A percentile compares a stretch with the other conserved stretches of the same genome.
phyloP scores from a whole-genome alignment of 2,113 vertebrate species.

The Sapayoa aenigma region DNA sequence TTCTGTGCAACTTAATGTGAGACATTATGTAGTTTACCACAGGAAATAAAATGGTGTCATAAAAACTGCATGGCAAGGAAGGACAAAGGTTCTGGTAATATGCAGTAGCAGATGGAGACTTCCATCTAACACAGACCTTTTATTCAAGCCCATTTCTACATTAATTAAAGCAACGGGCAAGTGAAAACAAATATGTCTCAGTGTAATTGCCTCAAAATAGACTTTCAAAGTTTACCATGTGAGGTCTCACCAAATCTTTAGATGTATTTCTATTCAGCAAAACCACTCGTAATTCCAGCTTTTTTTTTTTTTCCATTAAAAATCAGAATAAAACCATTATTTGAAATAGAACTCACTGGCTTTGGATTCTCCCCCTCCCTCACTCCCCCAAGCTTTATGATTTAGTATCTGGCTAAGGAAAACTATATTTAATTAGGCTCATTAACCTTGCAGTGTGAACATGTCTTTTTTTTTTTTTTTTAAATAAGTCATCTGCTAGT shows the following conservation, averaged over 20 bases:
- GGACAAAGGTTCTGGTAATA: constrained; percentile 50
- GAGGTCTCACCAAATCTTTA: constrained; percentile 25
- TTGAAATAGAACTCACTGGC: constrained; percentile 15
- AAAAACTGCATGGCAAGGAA: background rate
- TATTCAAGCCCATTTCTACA: constrained; percentile 30
- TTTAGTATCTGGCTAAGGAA: constrained; percentile 64
- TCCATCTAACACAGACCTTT: constrained; percentile 32
- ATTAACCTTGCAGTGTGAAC: constrained; percentile 73
- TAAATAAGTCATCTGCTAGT: constrained; percentile 69
- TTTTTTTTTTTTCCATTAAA: background rate
- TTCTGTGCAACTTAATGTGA: background rate
- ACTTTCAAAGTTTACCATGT: constrained; percentile 7
- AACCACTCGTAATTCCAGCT: background rate
- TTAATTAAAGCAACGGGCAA: constrained; percentile 50
- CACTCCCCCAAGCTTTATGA: constrained; percentile 11
- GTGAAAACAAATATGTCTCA: constrained; percentile 48
- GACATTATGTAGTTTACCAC: background rate
- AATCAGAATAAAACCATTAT: constrained; percentile 32
- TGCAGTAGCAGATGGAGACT: constrained; percentile 54
- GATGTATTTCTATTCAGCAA: constrained; percentile 9
- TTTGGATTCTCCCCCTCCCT: background rate
- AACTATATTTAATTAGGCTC: constrained; percentile 69
- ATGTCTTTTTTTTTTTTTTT: constrained; percentile 48
- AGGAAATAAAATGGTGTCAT: background rate
- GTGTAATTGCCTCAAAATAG: constrained; percentile 18